Percentiles rank a stretch among this genome's conserved stretches.
Conservation (phyloP, 2,888 invertebrate genomes). For the Phyllotreta cruciferae region DNA sequence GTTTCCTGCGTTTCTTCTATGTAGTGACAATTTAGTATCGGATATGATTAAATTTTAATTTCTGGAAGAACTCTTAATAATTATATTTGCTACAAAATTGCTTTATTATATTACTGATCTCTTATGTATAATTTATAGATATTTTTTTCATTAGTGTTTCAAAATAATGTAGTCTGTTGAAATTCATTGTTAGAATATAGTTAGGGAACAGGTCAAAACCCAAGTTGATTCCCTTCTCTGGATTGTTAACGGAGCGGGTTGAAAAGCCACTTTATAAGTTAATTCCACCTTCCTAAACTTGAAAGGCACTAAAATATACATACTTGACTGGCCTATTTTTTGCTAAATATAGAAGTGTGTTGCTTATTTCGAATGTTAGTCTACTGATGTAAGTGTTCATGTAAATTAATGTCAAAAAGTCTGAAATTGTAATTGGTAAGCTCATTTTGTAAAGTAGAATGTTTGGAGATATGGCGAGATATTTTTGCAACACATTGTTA, state of each 20-base stretch:
- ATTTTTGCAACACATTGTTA: slow-evolving; percentile 48
- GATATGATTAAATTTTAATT: too few relatives aligned
- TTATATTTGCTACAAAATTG: too few relatives aligned
- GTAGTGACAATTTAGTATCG: too few relatives aligned
- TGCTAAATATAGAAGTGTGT: slow-evolving; percentile 14
- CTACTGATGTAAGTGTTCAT: slow-evolving; percentile 21
- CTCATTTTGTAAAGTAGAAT: slow-evolving; percentile 49
- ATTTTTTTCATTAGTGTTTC: too few relatives aligned
- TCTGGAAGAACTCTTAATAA: too few relatives aligned
- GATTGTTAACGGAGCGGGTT: slow-evolving; percentile 33
- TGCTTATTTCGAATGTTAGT: slow-evolving; percentile 18
- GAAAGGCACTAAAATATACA: background rate
- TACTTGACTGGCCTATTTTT: slow-evolving; percentile 1
- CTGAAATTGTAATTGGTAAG: slow-evolving; percentile 51
- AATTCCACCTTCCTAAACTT: slow-evolving; percentile 1
- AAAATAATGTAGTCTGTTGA: too few relatives aligned
- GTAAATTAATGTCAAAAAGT: slow-evolving; percentile 49
- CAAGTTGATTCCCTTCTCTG: slow-evolving; percentile 30
- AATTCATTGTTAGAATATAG: too few relatives aligned
- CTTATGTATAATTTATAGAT: too few relatives aligned
- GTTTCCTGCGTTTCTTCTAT: too few relatives aligned
- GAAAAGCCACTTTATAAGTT: too few relatives aligned
- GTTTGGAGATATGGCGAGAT: slow-evolving; percentile 41
- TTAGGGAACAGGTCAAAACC: too few relatives aligned
- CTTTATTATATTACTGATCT: too few relatives aligned